Base-by-base conservation (phyloP, 2,888 invertebrate species). In the Watsonalla binaria region DNA sequence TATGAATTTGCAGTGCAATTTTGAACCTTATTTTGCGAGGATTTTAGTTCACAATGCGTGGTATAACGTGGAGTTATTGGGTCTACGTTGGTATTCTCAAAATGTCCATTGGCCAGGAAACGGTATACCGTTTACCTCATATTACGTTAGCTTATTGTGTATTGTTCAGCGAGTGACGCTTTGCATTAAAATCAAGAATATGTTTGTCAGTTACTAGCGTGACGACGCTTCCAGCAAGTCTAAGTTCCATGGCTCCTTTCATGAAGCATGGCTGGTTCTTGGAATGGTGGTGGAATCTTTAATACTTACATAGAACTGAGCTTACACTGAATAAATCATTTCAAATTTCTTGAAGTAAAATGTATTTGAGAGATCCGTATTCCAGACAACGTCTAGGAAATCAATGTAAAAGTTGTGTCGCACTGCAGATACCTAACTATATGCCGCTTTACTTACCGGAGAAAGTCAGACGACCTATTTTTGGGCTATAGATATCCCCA, bases 51-150 rank as follows among this genome's bases (percentile, higher is more conserved):
- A 24, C 24, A 24, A 24, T 24, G 24, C 24, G 24, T 24, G 24
- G 24, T 61, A 56, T 65, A 65, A 68, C 57, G 61, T 55, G 51
- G 14, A 64, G 61, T 56, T 57, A 73, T 76, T 73, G 68, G 74
- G 76, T 74, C 56, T 72, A 67, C 65, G 69, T 66, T 83, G 77
- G 72, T 79, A 84, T 86, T 84, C 82, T 72, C 56, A 55, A 69
- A 74, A 72, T 74, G 78, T 70, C 65, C 59, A 68, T 55, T 60
- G 67, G 65, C 68, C 80, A 84, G 84, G 82, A 87, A 85, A 67
- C 72, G 68, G 70, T 77, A 70, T 80, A 83, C 82, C 81, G 80
- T 84, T 86, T 85, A 84, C 81, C 77, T 84, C 78, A 80, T 78
- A 78, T 83, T 82, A 80, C 79, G 78, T 77, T 80, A 65, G 78